A percentile compares a stretch with the other conserved stretches of the same genome.
phyloP scores from a whole-genome alignment of 2,113 vertebrate genomes.

The Hippocampus abdominalis region DNA sequence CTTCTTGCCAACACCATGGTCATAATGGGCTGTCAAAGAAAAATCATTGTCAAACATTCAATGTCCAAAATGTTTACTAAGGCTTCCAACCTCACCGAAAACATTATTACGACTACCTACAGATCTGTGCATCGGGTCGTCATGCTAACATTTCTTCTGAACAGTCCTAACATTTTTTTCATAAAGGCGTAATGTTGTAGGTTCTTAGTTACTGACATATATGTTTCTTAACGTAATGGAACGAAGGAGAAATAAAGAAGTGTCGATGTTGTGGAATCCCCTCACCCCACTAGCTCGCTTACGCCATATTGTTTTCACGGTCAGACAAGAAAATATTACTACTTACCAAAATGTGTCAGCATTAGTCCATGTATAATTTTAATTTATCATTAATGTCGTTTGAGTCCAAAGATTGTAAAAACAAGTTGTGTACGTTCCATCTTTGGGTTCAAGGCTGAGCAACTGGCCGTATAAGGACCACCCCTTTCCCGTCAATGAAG shows the following conservation, averaged over 20 bases:
- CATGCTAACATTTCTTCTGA: too few species aligned
- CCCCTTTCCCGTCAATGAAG: slow-evolving; percentile 53
- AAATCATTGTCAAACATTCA: background rate
- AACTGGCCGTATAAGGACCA: background rate
- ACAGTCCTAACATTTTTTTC: too few species aligned
- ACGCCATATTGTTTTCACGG: slow-evolving; percentile 20
- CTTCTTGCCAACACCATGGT: slow-evolving; percentile 16
- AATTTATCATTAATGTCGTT: background rate
- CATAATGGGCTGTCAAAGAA: background rate
- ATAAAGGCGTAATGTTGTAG: background rate
- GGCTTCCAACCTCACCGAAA: background rate
- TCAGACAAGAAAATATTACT: background rate
- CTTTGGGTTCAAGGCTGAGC: background rate
- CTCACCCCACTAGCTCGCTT: background rate
- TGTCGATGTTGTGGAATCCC: background rate
- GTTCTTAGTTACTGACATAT: background rate
- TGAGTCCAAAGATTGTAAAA: background rate
- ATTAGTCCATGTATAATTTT: background rate
- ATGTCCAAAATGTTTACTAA: background rate
- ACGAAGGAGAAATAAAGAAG: background rate
- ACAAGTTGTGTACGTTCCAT: too few species aligned
- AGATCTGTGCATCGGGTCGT: background rate
- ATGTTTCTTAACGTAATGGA: background rate
- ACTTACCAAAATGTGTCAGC: slow-evolving; percentile 25
- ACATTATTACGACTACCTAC: background rate